Conservation (phyloP, 2,113 vertebrate species). For the Oncorhynchus kisutch region DNA sequence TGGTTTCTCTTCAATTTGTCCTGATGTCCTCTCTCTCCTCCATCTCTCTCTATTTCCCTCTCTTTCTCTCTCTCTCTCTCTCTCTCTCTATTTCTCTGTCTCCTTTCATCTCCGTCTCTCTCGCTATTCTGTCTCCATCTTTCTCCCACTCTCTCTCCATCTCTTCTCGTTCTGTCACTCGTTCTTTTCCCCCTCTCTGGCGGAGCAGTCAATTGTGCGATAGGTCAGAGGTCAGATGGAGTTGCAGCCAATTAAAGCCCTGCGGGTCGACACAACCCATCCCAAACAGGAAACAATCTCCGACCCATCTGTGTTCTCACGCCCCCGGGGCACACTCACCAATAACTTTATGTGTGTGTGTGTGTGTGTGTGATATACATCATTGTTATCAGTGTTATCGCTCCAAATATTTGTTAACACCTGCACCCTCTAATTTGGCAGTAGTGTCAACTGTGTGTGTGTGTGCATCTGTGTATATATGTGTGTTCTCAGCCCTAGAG, state of each 20-base stretch:
- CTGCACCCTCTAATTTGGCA: neutral
- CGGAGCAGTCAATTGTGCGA: constrained; percentile 41
- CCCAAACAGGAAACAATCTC: constrained; percentile 53
- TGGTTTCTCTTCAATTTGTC: neutral
- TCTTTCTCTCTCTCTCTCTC: constrained; percentile 17
- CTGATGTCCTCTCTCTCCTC: constrained; percentile 39
- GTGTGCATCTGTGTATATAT: neutral
- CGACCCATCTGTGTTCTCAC: constrained; percentile 50
- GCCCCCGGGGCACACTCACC: constrained; percentile 35
- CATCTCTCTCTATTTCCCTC: neutral
- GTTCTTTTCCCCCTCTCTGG: constrained; percentile 41
- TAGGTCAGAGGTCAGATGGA: constrained; percentile 55
- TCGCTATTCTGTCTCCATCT: constrained; percentile 39
- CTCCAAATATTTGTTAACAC: neutral
- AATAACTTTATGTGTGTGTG: constrained; percentile 30
- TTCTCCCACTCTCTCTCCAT: constrained; percentile 27
- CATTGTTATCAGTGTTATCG: neutral
- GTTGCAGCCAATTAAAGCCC: constrained; percentile 62
- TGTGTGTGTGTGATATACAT: constrained; percentile 10
- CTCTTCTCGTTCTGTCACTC: constrained; percentile 30
- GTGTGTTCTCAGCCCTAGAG: constrained; percentile 2
- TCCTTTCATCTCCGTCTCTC: constrained; percentile 22
- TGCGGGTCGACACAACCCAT: constrained; percentile 26
- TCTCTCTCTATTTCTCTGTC: constrained; percentile 19
- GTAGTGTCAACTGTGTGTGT: neutral